Conservation (phyloP, 2,888 invertebrate species). For the Rotaria socialis region DNA sequence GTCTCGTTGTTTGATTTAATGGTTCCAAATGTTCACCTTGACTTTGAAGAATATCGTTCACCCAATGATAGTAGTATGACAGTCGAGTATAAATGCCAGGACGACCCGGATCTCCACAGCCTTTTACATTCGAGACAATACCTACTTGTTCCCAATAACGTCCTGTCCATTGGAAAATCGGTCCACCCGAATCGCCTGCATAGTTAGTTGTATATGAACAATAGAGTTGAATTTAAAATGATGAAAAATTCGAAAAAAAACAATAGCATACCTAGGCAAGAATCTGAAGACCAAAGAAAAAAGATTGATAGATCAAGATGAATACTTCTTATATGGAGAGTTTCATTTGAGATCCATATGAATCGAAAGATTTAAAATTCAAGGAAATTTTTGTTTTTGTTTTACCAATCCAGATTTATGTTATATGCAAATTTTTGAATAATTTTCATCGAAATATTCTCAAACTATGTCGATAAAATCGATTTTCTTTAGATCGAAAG, state of each 20-base stretch:
- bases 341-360: too few species aligned
- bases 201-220: too few species aligned
- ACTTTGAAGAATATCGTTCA: background rate
- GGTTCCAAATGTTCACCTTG: background rate
- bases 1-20: background rate
- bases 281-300: background rate
- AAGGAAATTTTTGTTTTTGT: too few species aligned
- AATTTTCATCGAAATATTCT: too few species aligned
- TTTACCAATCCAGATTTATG: too few species aligned
- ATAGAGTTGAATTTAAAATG: background rate
- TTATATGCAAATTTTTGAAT: too few species aligned
- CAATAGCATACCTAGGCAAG: background rate
- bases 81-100: conserved; percentile 3
- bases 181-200: background rate
- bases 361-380: too few species aligned
- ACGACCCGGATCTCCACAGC: background rate
- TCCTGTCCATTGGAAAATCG: background rate
- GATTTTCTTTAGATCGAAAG: too few species aligned
- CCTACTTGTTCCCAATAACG: background rate
- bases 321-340: too few species aligned
- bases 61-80: background rate
- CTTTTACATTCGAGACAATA: background rate
- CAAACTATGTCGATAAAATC: too few species aligned
- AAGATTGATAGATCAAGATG: too few species aligned
- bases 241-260: too few species aligned